Evolutionary conservation across 64 coral and sea anemone genomes (phyloP).

Genomic region (Pachyseris speciosa): DNA sequence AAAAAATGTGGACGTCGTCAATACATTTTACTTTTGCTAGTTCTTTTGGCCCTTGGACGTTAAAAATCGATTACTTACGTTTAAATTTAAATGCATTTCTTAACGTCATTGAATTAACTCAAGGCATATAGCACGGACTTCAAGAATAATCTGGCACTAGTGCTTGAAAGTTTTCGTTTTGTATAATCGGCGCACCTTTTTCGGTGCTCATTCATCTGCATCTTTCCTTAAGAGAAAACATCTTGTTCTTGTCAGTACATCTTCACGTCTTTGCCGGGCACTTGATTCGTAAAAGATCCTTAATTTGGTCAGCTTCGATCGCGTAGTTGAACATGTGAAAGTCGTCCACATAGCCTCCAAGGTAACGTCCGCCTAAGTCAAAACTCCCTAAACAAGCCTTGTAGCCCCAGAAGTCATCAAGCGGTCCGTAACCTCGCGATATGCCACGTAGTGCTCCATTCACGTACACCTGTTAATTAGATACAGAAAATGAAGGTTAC

Average conservation of each 20-base stretch:
- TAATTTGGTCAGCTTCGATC: constrained; percentile 72
- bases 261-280: constrained; percentile 19
- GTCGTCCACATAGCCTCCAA: constrained; percentile 84
- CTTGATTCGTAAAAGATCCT: constrained; percentile 77
- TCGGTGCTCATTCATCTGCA: no score
- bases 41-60: background rate
- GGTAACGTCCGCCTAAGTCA: constrained; percentile 90
- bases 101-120: no score
- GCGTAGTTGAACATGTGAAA: constrained; percentile 96
- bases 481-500: background rate
- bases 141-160: no score
- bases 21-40: constrained; percentile 6
- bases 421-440: constrained; percentile 43
- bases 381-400: constrained; percentile 94
- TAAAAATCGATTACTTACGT: no score
- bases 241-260: background rate
- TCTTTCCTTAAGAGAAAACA: no score
- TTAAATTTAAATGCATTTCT: no score
- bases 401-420: constrained; percentile 95
- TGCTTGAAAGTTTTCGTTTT: no score
- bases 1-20: background rate
- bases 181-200: no score
- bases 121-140: no score
- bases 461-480: constrained; percentile 76
- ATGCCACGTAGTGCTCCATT: constrained; percentile 64